Conservation (phyloP, 1,140 invertebrate species). For the Aporrectodea caliginosa region DNA sequence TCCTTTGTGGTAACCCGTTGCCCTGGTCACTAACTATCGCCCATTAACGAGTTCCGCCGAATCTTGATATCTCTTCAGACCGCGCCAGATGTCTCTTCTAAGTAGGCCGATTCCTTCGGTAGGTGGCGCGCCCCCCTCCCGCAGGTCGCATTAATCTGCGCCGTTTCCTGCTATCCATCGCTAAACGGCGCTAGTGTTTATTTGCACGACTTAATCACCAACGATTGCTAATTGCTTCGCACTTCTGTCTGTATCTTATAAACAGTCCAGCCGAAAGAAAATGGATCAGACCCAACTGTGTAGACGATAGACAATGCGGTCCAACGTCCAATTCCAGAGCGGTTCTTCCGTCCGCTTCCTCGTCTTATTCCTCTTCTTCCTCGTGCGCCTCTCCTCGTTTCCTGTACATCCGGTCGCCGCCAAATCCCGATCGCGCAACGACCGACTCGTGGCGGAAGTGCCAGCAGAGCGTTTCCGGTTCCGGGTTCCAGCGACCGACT, state of each 20-base stretch:
- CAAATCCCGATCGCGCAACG: not conserved
- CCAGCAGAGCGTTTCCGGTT: not conserved
- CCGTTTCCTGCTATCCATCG: no score
- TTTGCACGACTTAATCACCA: not conserved
- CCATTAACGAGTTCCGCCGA: not conserved
- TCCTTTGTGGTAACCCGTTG: not conserved
- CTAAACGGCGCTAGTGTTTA: not conserved
- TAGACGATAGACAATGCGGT: no score
- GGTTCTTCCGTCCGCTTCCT: no score
- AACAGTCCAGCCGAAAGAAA: no score
- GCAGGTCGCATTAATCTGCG: not conserved
- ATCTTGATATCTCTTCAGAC: not conserved
- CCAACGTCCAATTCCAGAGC: no score
- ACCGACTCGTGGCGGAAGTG: not conserved
- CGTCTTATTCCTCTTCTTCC: not conserved
- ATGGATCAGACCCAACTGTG: no score
- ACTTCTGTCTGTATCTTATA: not conserved
- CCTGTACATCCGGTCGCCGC: not conserved
- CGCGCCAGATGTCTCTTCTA: not conserved
- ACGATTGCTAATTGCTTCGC: not conserved
- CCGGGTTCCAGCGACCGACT: not conserved
- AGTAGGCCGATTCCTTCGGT: no score
- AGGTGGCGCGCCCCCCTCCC: not conserved
- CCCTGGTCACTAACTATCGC: not conserved
- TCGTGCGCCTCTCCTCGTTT: not conserved